Percentiles rank a stretch among this genome's conserved stretches.
Conservation (phyloP, 37 sponge, comb jelly and placozoan genomes). For the Halichondria panicea region DNA sequence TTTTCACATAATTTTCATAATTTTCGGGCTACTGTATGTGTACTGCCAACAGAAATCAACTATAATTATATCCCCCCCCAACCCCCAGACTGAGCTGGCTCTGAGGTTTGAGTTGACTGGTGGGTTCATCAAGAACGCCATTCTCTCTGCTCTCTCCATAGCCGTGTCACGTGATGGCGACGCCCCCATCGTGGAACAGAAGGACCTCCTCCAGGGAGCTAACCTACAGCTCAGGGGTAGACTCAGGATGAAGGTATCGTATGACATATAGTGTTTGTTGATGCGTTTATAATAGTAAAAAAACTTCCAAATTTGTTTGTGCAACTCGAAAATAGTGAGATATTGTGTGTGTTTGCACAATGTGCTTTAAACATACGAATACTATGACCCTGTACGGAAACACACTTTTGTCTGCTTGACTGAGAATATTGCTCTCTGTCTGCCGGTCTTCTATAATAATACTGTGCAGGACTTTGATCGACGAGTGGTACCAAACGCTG, state of each 20-base stretch:
- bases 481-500: constrained; percentile 73
- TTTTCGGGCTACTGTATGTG: too few species aligned
- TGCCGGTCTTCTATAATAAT: too few species aligned
- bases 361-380: not conserved
- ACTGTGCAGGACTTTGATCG: constrained; percentile 72
- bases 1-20: too few species aligned
- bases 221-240: constrained; percentile 46
- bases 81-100: constrained; percentile 50
- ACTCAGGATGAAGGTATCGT: constrained; percentile 82
- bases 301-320: too few species aligned
- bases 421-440: not conserved
- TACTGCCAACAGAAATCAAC: too few species aligned
- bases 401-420: not conserved
- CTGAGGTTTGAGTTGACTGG: constrained; percentile 73
- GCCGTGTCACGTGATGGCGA: constrained; percentile 56
- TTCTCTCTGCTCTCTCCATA: constrained; percentile 49
- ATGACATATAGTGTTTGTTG: too few species aligned
- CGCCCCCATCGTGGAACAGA: constrained; percentile 57
- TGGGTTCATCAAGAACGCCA: constrained; percentile 59
- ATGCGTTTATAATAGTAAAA: too few species aligned
- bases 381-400: not conserved
- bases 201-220: constrained; percentile 51
- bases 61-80: too few species aligned
- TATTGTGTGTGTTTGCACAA: too few species aligned
- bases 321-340: too few species aligned